phyloP scores from a whole-genome alignment of 2,113 vertebrate genomes.

The Epinephelus moara region DNA sequence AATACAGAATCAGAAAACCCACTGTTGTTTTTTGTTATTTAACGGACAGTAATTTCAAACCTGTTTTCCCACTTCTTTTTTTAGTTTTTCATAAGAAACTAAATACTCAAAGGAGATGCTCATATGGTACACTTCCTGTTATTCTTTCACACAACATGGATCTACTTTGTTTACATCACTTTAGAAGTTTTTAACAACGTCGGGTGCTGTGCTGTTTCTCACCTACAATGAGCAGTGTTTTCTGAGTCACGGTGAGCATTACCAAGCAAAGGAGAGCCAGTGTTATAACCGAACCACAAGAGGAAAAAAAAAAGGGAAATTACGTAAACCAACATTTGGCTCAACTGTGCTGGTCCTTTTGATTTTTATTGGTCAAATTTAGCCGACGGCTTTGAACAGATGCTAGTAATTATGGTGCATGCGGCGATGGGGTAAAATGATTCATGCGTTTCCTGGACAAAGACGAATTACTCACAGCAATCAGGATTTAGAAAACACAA shows the following conservation, averaged over 20 bases:
- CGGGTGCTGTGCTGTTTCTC: conserved; percentile 31
- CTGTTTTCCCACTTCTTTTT: neutral
- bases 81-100: neutral
- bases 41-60: neutral
- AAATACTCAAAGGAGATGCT: neutral
- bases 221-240: conserved; percentile 21
- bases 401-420: conserved; percentile 63
- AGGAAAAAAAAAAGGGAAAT: conserved; percentile 33
- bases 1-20: conserved; percentile 1
- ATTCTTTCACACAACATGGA: conserved; percentile 3
- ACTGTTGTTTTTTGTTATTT: neutral
- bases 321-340: conserved; percentile 48
- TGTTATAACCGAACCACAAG: conserved; percentile 35
- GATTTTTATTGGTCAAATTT: conserved; percentile 57
- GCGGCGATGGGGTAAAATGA: conserved; percentile 42
- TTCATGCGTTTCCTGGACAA: conserved; percentile 63
- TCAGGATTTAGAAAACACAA: conserved; percentile 13
- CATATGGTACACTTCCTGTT: neutral
- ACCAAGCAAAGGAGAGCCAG: conserved; percentile 10
- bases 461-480: conserved; percentile 42
- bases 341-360: conserved; percentile 31
- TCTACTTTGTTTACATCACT: conserved; percentile 19
- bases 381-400: conserved; percentile 51
- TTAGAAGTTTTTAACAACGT: conserved; percentile 14
- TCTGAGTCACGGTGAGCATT: conserved; percentile 44